phyloP scores from a whole-genome alignment of 2,113 vertebrate species.

The Alexandromys fortis region DNA sequence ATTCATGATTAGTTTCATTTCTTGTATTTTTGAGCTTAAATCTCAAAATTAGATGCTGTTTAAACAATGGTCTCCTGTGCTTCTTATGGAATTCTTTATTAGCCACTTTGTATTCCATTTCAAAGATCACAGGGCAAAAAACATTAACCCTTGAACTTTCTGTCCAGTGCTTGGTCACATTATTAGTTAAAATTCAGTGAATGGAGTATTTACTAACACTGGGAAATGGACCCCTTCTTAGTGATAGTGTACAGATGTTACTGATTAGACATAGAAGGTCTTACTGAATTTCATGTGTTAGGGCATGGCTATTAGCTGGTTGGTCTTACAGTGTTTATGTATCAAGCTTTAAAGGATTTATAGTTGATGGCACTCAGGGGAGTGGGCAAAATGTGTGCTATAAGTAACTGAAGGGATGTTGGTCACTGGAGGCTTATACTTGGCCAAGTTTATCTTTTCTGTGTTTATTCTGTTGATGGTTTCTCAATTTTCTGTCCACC shows the following conservation, averaged over 20 bases:
- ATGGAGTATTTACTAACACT: not conserved
- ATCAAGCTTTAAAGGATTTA: not conserved
- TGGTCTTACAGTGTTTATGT: not conserved
- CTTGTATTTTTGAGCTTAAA: not conserved
- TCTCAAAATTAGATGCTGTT: not conserved
- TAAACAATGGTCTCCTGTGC: not conserved
- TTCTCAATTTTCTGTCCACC: not conserved
- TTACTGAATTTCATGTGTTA: too few relatives aligned
- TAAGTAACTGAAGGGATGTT: not conserved
- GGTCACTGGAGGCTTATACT: not conserved
- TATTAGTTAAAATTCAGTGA: not conserved
- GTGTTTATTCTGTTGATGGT: not conserved
- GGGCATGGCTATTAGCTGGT: not conserved
- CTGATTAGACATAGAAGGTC: not conserved
- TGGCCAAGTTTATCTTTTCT: fast-evolving
- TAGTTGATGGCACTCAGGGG: not conserved
- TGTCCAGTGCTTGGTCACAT: not conserved
- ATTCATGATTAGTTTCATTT: not conserved
- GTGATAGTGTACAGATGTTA: too few relatives aligned
- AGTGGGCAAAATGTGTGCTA: not conserved
- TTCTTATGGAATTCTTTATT: not conserved
- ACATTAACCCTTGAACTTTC: not conserved
- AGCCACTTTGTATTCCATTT: too few relatives aligned
- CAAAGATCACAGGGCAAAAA: not conserved
- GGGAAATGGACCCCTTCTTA: not conserved